Conservation (phyloP, 35 echinoderm and acorn worm genomes). For the Eucidaris tribuloides region DNA sequence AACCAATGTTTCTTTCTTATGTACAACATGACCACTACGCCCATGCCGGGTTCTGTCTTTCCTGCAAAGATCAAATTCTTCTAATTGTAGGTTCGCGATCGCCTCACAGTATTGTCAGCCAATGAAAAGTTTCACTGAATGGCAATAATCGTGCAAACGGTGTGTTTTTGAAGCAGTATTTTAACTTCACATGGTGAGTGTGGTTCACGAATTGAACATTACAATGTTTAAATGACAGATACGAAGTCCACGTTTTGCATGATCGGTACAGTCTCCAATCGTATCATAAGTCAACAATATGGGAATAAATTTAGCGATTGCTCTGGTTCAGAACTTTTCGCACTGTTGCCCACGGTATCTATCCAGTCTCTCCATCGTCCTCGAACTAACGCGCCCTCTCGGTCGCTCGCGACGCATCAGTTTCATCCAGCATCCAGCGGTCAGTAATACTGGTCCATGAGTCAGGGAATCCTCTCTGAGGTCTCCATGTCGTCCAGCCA, state of each 20-base stretch:
- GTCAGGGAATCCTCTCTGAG: no score
- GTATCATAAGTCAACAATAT: no score
- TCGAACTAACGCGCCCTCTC: no score
- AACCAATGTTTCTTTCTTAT: neutral
- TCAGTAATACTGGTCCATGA: no score
- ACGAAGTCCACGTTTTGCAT: neutral
- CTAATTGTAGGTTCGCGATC: neutral
- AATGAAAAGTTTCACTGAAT: conserved; percentile 11
- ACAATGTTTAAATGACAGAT: conserved; percentile 13
- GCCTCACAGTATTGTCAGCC: neutral
- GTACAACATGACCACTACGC: neutral
- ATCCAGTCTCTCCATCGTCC: no score
- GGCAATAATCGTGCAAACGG: neutral
- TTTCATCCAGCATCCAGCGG: no score
- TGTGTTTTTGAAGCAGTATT: neutral
- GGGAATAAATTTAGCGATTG: no score
- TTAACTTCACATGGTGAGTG: neutral
- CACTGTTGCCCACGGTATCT: no score
- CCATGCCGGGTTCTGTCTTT: conserved; percentile 9
- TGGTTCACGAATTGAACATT: neutral
- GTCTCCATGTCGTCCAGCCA: no score
- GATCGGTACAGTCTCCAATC: no score
- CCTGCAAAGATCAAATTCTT: neutral
- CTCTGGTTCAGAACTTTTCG: no score
- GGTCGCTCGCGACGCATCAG: no score